These are phyloP conservation scores for Vulpes lagopus DNA, from an alignment of 2,113 vertebrate species.

Conservation along the genomic window DNA sequence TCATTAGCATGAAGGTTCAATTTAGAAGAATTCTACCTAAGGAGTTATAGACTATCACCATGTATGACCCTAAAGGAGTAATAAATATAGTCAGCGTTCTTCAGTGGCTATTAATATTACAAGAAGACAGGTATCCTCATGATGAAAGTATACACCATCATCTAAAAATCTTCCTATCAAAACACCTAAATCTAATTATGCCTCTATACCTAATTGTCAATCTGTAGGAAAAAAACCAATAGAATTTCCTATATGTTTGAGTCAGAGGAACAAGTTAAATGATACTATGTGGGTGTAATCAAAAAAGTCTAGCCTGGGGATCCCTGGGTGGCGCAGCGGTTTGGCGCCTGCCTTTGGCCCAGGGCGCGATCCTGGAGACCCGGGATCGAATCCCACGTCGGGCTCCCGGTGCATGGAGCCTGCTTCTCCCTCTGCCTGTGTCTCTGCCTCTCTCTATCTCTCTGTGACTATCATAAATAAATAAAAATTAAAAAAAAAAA, in stretches of 20 bases:
- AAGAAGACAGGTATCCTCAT: neutral
- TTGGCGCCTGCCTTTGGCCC: no score
- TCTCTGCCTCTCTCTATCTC: no score
- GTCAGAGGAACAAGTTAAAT: neutral
- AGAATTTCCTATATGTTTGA: neutral
- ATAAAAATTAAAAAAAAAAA: no score
- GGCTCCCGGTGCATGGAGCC: no score
- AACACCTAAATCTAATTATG: neutral
- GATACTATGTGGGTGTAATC: neutral
- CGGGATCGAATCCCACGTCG: no score
- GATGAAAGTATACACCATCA: neutral
- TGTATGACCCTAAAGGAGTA: neutral
- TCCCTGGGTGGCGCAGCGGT: no score
- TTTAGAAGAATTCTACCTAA: neutral
- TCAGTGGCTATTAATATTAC: neutral
- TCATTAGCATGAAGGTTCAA: neutral
- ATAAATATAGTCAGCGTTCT: neutral
- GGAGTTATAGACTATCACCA: neutral
- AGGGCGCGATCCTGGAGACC: no score
- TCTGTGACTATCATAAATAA: no score
- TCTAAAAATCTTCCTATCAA: neutral
- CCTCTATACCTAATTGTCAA: neutral
- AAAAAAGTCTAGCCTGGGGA: neutral
- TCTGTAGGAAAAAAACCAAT: neutral
- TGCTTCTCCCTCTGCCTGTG: no score